Evolutionary conservation across 2,888 invertebrate genomes (phyloP).

Genomic region (Cephus nigrinus): DNA sequence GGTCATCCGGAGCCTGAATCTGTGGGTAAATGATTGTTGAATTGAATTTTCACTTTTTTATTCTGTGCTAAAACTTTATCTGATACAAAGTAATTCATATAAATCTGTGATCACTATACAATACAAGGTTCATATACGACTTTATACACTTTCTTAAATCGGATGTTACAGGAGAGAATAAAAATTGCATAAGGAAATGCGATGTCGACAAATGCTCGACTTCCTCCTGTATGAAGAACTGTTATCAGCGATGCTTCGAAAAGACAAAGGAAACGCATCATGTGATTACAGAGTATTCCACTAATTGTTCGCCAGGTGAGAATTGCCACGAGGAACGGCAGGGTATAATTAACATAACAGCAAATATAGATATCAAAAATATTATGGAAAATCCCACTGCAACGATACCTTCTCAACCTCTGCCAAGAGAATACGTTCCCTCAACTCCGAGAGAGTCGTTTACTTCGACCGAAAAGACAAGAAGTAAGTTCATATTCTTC

Average conservation of each 20-base stretch:
- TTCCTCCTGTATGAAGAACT: slow-evolving; percentile 43
- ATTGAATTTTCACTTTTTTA: not conserved
- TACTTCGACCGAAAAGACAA: not conserved
- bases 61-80: not conserved
- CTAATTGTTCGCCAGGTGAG: slow-evolving; percentile 34
- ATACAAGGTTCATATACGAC: not conserved
- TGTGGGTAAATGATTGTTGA: not conserved
- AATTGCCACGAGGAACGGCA: slow-evolving; percentile 23
- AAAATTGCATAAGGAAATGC: slow-evolving; percentile 25
- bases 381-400: slow-evolving; percentile 30
- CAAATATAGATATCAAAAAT: slow-evolving; percentile 48
- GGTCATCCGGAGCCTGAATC: not conserved
- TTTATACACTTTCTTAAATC: not conserved
- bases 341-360: slow-evolving; percentile 45
- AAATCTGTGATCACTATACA: not conserved
- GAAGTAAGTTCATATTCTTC: not conserved
- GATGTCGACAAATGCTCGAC: slow-evolving; percentile 37
- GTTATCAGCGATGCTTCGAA: slow-evolving; percentile 47
- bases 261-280: slow-evolving; percentile 47
- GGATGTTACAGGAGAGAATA: not conserved
- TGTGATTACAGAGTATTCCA: slow-evolving; percentile 49
- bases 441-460: not conserved
- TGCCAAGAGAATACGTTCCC: too few species aligned
- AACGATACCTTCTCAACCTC: not conserved
- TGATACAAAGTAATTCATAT: not conserved